These are phyloP conservation scores for Pristiophorus japonicus DNA, from an alignment of 2,113 vertebrate species.

Conservation along the genomic window DNA sequence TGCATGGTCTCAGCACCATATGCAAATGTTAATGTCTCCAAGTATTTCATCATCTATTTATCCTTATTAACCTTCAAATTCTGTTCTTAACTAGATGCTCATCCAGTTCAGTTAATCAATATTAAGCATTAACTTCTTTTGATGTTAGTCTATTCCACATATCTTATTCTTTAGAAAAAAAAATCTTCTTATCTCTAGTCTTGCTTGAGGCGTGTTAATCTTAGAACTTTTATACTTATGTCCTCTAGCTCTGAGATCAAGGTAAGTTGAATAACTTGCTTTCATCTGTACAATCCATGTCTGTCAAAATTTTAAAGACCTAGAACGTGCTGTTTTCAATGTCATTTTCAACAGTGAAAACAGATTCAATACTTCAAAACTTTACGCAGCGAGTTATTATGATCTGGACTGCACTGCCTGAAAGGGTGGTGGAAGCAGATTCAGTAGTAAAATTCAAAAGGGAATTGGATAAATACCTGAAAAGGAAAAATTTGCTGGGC, in stretches of 20 bases:
- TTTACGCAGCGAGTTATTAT: not conserved
- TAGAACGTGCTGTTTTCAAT: not conserved
- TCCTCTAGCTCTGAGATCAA: constrained; percentile 20
- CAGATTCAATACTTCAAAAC: not conserved
- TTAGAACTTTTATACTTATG: not conserved
- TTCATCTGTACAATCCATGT: not conserved
- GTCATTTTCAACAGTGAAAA: constrained; percentile 21
- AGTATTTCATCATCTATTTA: not conserved
- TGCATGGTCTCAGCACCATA: not conserved
- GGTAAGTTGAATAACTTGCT: constrained; percentile 20
- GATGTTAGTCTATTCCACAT: not conserved
- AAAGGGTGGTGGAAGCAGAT: not conserved
- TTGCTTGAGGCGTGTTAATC: constrained; percentile 7
- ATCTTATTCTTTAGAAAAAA: constrained; percentile 17
- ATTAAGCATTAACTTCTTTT: constrained; percentile 1
- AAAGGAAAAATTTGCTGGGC: not conserved
- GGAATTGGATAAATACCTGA: not conserved
- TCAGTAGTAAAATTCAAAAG: not conserved
- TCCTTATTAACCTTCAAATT: not conserved
- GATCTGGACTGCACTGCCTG: not conserved
- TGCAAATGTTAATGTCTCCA: not conserved
- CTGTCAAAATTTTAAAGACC: constrained; percentile 12
- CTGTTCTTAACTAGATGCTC: constrained; percentile 12
- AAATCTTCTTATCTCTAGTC: constrained; percentile 8
- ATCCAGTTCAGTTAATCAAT: not conserved